Base-by-base conservation (phyloP, 2,888 invertebrate species). In the Lepidochitona cinerea region DNA sequence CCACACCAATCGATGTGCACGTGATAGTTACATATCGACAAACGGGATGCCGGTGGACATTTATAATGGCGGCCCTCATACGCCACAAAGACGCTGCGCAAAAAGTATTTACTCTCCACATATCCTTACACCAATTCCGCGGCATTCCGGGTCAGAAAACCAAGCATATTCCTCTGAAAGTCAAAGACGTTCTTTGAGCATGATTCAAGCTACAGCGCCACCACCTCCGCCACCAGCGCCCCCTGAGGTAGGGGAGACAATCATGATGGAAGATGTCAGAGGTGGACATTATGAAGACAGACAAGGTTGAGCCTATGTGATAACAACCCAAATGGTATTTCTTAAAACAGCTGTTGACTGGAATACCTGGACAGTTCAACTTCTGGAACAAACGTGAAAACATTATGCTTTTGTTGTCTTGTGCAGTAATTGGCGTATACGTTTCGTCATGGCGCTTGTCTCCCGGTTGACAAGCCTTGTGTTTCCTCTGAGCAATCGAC, bases 161-260 rank as follows among this genome's bases (percentile, higher is more conserved):
- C 71, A 76, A 14, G 76, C 76, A 9, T 76, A 76, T 37, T 49
- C 76, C 23, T 76, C 71, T 29, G 76, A 76, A 18, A 74, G 64
- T 6, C 71, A 74, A 53, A n/a, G 76, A n/a, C 74, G 76, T 14
- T 59, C 59, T 14, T 26, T 59, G 32, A 59, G 59, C 59, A 2
- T 59, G 59, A 59, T 59, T 29, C 59, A 59, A 29, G 59, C 59
- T 1, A 59, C 59, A 29, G 59, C 59, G 3, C 59, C 59, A 4
- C 59, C 59, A 14, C 59, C 59, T 59, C 59, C 59, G 4, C 59
- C 59, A 26, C 59, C 59, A 59, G 59, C 59, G 59, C 59, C 59
- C 4, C 59, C 59, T 59, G 59, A 59, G 26, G 59, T 29, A 7
- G 59, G 59, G 59, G 59, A 59, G 26, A 26, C 59, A 59, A 59